Evolutionary conservation across 1,140 invertebrate species (phyloP).

Genomic region (Anoplolepis gracilipes): DNA sequence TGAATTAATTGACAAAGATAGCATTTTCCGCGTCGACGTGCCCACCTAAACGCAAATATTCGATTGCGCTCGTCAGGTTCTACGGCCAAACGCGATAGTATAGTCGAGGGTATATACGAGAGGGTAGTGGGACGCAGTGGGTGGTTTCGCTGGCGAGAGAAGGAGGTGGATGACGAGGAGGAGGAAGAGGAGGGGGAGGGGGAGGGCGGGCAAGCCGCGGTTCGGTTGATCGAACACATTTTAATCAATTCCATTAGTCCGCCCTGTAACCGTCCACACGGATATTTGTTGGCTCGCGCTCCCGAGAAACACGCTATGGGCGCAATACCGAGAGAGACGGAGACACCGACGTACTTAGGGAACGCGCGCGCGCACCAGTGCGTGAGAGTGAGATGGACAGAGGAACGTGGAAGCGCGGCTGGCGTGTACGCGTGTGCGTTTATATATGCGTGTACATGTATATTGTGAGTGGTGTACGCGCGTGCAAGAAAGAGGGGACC

Average conservation of each 20-base stretch:
- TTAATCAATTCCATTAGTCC: conserved; percentile 86
- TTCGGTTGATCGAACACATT: conserved; percentile 85
- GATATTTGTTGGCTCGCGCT: conserved; percentile 73
- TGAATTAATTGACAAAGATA: conserved; percentile 86
- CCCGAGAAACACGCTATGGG: conserved; percentile 58
- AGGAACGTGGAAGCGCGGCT: background rate
- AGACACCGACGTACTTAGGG: conserved; percentile 52
- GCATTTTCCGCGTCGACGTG: conserved; percentile 83
- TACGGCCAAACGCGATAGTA: conserved; percentile 68
- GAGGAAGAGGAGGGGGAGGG: conserved; percentile 2
- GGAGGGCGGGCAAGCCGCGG: conserved; percentile 68
- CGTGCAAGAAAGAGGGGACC: conserved; percentile 54
- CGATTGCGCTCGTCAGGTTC: conserved; percentile 75
- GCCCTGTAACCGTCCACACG: conserved; percentile 78
- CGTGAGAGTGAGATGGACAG: conserved; percentile 26
- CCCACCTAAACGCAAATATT: conserved; percentile 83
- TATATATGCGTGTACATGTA: background rate
- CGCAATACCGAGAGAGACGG: conserved; percentile 60
- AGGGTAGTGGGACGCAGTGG: conserved; percentile 55
- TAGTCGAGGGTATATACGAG: conserved; percentile 68
- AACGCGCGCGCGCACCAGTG: conserved; percentile 32
- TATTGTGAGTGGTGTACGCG: background rate
- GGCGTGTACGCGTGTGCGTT: background rate
- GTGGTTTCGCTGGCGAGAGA: conserved; percentile 52
- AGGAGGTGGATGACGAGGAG: conserved; percentile 31